Evolutionary conservation across 1,140 invertebrate genomes (phyloP), one percentile per base, ranked within the genome.

Genomic region (Uloborus diversus): DNA sequence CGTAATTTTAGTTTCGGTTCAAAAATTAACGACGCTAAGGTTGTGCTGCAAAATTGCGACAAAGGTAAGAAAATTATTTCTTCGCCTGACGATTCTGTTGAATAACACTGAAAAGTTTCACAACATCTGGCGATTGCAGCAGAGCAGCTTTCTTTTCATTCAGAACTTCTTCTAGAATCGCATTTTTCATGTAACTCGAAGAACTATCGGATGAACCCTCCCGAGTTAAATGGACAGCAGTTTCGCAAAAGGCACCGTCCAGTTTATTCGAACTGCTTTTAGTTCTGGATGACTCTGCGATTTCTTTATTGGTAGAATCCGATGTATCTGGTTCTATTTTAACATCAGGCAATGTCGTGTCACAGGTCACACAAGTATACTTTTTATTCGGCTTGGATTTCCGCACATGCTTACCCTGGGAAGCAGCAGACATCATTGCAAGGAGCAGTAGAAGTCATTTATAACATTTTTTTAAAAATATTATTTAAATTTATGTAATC

Each of bases 161-260:
- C 33, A 79, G 28, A 49, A 79, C 56, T 61, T 79, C 76, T 61
- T 79, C 76, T 35, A 79, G 69, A 61, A 79, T 62, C 1, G 76
- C 57, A 61, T 69, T 79, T 17, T 69, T 68, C 53, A 79, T 59
- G 23, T 79, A 69, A 62, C 61, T 32, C 5, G 62, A 68, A 30
- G 37, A 47, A 56, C 0, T 28, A 37, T 66, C 62, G 5, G 59
- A 3, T 14, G 37, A n/a, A 13, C 5, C 11, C 13, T 27, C 35
- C 23, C 49, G 49, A 17, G 5, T n/a, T 53, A 53, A 14, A n/a
- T 53, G 17, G 0, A 53, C 49, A 53, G 49, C 9, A n/a, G 11
- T n/a, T 53, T 53, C 49, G 23, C 23, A 53, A 20, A 0, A 53
- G 1, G 49, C 17, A 7, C 49, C 49, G 9, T 42, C 37, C 9